phyloP scores from a whole-genome alignment of 2,113 vertebrate species.

The Gymnarchus niloticus region DNA sequence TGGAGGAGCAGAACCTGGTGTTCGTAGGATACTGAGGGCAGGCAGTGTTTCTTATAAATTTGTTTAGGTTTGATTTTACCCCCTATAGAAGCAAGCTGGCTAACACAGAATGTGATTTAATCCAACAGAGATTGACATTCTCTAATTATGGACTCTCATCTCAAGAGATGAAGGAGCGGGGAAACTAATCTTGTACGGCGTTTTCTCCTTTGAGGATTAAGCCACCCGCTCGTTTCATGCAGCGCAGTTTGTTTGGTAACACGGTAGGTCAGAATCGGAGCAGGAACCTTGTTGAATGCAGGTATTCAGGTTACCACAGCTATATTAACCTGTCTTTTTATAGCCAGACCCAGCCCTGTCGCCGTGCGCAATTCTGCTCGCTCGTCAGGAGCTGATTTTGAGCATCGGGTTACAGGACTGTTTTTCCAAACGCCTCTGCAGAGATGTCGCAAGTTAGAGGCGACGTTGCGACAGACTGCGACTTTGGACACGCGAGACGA shows the following conservation, averaged over 20 bases:
- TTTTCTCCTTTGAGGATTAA: neutral
- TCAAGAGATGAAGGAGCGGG: neutral
- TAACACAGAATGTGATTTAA: neutral
- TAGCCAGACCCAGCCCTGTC: constrained; percentile 56
- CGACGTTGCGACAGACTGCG: neutral
- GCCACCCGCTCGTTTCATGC: neutral
- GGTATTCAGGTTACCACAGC: constrained; percentile 37
- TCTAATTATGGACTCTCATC: neutral
- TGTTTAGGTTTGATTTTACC: neutral
- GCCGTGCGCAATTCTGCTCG: constrained; percentile 43
- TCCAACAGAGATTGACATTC: neutral
- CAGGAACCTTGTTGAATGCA: neutral
- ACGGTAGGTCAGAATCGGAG: neutral
- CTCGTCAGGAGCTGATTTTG: constrained; percentile 36
- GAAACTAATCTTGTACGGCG: neutral
- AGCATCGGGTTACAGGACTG: constrained; percentile 50
- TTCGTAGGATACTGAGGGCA: neutral
- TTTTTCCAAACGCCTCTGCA: constrained; percentile 28
- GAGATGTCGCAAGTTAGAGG: neutral
- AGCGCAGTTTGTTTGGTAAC: neutral
- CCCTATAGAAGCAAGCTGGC: neutral
- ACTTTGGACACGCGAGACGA: neutral
- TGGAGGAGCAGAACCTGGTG: neutral
- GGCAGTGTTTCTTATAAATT: neutral
- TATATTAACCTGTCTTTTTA: constrained; percentile 54